Evolutionary conservation across 2,797 vertebrate genomes (phyloP), one percentile per base, ranked within the genome.

Genomic region (Chromis chromis): DNA sequence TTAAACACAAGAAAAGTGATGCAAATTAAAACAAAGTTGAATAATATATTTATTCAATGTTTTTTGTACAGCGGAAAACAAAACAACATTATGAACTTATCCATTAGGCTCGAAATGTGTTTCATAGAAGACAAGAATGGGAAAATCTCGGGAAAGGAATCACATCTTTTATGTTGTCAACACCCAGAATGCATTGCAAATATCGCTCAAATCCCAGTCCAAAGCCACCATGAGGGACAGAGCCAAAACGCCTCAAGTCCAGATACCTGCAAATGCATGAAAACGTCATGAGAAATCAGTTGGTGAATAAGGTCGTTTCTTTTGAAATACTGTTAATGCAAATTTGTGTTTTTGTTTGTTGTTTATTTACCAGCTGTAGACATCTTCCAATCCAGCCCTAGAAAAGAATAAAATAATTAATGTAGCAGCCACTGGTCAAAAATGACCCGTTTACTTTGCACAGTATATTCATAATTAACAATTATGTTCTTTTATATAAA

Each of bases 161-260:
- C 27, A 96, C 97, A 78, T 99, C 98, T 91, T 97, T 99, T 89
- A 99, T 99, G 86, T 98, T 99, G 76, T 97, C 95, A 17, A 98
- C 93, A 84, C 98, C 98, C 56, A 99, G 87, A 87, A 99, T 86
- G 89, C 95, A 98, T 25, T 97, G 98, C 79, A 99, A 90, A 88
- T 96, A 99, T 76, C 98, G 95, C 85, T 99, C 98, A 89, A 99
- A 99, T 50, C 98, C 98, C 95, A 99, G 95, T 62, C 98, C 98
- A 50, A 99, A 99, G 66, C 98, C 98, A 62, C 97, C 98, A 0
- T 99, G 98, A 65, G 98, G 97, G 76, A 95, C 95, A 0, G 97
- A 96, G 72, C 98, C 98, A 57, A 97, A 98, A 49, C 93, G 95
- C 70, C 98, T 96, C 85, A 99, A 92, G 87, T 99, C 98, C 85